Base-by-base conservation (phyloP, 2,113 vertebrate genomes). In the Xiphophorus maculatus region DNA sequence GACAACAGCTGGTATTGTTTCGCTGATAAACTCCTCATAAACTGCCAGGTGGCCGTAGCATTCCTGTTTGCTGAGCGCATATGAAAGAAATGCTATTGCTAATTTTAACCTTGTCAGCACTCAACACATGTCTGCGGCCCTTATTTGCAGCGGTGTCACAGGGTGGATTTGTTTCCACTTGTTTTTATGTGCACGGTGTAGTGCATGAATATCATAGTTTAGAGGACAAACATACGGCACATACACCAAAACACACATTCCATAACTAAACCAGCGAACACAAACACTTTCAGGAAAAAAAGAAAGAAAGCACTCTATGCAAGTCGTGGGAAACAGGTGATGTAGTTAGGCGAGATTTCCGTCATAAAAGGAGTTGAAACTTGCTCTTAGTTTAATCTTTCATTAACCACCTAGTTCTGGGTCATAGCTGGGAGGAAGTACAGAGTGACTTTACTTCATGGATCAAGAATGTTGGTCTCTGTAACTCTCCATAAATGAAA, bases 281-380 rank as follows among this genome's bases (percentile, higher is more conserved):
- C 60, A 65, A 54, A 66, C 66, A 69, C 51, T 32, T 63, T 28
- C 27, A 42, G 33, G 28, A 33, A 67, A 65, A 65, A 44, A n/a
- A 33, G 64, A 65, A 54, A n/a, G 29, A 54, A 44, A 30, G 60
- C 9, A 3, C 8, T 2, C 69, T n/a, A 14, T n/a, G 5, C 37
- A 48, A 70, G 54, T 74, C 69, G 77, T 91, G 85, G 86, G 86
- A 91, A 90, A 71, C 67, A 22, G 79, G 85, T 72, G 80, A 74
- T 65, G 78, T 30, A 3, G 63, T 81, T 69, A 32, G 74, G 74
- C 6, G 2, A 60, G 40, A n/a, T 66, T 76, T 65, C 8, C 17
- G 68, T 60, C 13, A 19, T 68, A 28, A 63, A 48, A 85, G 73
- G 42, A 40, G 37, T 60, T 44, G 9, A 28, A 76, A 76, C 66